Base-by-base conservation (phyloP, 2,797 vertebrate genomes). In the Ptychobarbus kaznakovi region DNA sequence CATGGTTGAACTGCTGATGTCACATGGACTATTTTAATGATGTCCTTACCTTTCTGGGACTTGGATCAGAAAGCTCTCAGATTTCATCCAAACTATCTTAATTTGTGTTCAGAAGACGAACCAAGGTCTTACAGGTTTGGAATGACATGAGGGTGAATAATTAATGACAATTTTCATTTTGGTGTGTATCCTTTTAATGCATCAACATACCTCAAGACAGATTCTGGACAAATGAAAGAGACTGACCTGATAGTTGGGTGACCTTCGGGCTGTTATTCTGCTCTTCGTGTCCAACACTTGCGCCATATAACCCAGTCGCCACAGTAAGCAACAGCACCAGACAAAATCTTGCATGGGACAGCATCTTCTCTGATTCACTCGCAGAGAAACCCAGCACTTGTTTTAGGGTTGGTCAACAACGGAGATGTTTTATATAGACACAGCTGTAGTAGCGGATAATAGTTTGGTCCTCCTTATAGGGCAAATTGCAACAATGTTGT, bases 231-330 rank as follows among this genome's bases (percentile, higher is more conserved):
- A 18, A 63, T 46, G 16, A 4, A 74, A 35, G 53, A 22, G 22
- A 87, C 92, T 88, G 78, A 95, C 94, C 95, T 92, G 93, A 87
- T 28, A 25, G 6, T 10, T 32, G 74, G 8, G n/a, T 69, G 7
- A 20, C 83, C 56, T 80, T 86, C 81, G 80, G 85, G 32, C n/a
- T 79, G 42, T 40, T 76, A 75, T 89, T 90, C 28, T 28, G 87
- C 28, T 74, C 81, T 12, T 44, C 25, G 65, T 61, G 44, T 58
- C 63, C 79, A 42, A 84, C 72, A 18, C 79, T 35, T 58, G 42
- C 63, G 20, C 85, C 70, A 53, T 86, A 80, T 8, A 88, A 87
- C 32, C 77, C 83, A 25, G 76, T 84, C 16, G 85, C 40, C 84
- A 76, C 12, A 18, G 82, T 86, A 85, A 93, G 73, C 40, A 89